phyloP scores from a whole-genome alignment of 2,888 invertebrate species.

The Aleiodes leptofemur region DNA sequence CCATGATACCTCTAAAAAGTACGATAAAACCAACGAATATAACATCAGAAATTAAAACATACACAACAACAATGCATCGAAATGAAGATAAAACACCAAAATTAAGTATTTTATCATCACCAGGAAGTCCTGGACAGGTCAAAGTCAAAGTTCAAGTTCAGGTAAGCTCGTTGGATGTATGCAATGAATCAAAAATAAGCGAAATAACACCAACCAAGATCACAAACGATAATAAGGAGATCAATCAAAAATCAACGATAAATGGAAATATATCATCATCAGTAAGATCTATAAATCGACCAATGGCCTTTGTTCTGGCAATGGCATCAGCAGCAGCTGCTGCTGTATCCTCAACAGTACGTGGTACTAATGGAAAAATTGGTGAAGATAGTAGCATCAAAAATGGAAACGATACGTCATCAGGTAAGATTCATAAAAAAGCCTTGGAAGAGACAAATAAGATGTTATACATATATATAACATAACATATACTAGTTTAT shows the following conservation, averaged over 20 bases:
- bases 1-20: slow-evolving; percentile 47
- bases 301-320: slow-evolving; percentile 47
- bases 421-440: slow-evolving; percentile 40
- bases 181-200: slow-evolving; percentile 38
- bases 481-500: not conserved
- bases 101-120: not conserved
- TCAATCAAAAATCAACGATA: slow-evolving; percentile 10
- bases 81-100: not conserved
- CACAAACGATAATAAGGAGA: slow-evolving; percentile 28
- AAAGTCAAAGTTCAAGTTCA: slow-evolving; percentile 41
- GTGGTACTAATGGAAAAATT: not conserved
- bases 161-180: slow-evolving; percentile 53
- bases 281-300: slow-evolving; percentile 41
- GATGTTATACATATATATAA: not conserved
- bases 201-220: not conserved
- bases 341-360: slow-evolving; percentile 25
- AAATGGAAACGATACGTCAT: slow-evolving; percentile 36
- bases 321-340: slow-evolving; percentile 44
- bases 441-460: not conserved
- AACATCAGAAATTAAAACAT: slow-evolving; percentile 10
- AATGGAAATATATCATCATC: slow-evolving; percentile 55
- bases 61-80: slow-evolving; percentile 9
- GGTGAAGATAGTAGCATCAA: slow-evolving; percentile 17
- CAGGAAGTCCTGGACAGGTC: not conserved
- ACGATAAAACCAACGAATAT: slow-evolving; percentile 17